Percentiles rank a stretch among this genome's conserved stretches.
Evolutionary conservation across 2,113 vertebrate species (phyloP).

Genomic region (Mandrillus leucophaeus): DNA sequence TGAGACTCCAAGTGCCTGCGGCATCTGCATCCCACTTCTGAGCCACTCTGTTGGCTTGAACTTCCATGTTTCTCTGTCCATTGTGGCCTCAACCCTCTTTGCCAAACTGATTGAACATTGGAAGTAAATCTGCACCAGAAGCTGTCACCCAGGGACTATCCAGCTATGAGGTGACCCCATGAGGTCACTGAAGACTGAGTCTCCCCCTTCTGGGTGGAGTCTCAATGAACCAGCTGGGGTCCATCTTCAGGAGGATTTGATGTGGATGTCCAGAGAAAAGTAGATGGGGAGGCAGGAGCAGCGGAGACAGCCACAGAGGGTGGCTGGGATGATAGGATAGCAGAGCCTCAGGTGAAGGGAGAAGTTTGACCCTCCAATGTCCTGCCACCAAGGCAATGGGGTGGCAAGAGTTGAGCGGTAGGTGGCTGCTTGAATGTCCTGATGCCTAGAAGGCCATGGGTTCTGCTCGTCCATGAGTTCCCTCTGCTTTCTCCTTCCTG

Average conservation of each 20-base stretch:
- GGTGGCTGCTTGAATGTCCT: fast-evolving
- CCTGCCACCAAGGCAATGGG: neutral
- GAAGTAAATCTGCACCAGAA: neutral
- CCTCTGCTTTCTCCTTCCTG: neutral
- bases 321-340: neutral
- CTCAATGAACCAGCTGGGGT: neutral
- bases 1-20: fast-evolving
- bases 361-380: fast-evolving
- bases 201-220: no score
- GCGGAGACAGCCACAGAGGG: neutral
- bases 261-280: neutral
- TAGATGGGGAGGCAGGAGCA: fast-evolving
- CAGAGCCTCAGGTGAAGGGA: neutral
- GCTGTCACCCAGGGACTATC: neutral
- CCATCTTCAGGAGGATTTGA: neutral
- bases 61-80: no score
- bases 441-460: no score
- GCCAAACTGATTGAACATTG: neutral
- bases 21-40: fast-evolving
- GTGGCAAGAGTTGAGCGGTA: fast-evolving
- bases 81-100: fast-evolving
- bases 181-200: neutral
- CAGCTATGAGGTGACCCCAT: fast-evolving
- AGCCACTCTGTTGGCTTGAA: fast-evolving
- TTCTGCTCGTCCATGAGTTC: fast-evolving